These are phyloP conservation scores for Ryuthela nishihirai DNA, from an alignment of 2,888 invertebrate genomes.

Conservation along the genomic window DNA sequence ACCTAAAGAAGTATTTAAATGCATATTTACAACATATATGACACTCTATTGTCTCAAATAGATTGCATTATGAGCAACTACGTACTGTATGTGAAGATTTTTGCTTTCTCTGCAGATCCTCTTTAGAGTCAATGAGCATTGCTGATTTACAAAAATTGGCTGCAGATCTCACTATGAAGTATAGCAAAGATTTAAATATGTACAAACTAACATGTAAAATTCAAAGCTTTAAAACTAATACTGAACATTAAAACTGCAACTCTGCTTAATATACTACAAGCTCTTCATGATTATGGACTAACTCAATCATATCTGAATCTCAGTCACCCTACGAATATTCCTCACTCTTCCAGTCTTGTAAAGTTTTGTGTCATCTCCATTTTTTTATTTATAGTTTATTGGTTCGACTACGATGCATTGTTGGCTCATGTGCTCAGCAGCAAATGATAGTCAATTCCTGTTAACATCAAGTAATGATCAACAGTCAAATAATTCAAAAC, in stretches of 20 bases:
- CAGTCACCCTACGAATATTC: conserved; percentile 1
- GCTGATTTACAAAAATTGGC: no score
- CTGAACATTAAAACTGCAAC: conserved; percentile 1
- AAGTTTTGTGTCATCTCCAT: no score
- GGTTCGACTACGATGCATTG: no score
- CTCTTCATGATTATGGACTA: background rate
- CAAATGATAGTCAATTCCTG: no score
- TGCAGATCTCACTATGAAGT: conserved; percentile 4
- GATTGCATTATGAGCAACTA: background rate
- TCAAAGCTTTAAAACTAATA: conserved; percentile 1
- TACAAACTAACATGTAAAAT: background rate
- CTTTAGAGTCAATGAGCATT: conserved; percentile 1
- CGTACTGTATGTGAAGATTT: conserved; percentile 1
- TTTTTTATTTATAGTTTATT: no score
- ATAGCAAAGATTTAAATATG: conserved; percentile 1
- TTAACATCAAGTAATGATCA: no score
- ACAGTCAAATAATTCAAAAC: no score
- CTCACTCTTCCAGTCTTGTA: conserved; percentile 2
- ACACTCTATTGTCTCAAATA: background rate
- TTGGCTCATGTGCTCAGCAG: no score
- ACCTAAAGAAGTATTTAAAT: conserved; percentile 1
- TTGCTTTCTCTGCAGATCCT: conserved; percentile 3
- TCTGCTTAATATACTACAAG: conserved; percentile 1
- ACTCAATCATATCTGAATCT: background rate
- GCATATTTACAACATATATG: background rate